These are phyloP conservation scores for Brevimyrus niger DNA, from an alignment of 2,113 vertebrate species.

Conservation along the genomic window DNA sequence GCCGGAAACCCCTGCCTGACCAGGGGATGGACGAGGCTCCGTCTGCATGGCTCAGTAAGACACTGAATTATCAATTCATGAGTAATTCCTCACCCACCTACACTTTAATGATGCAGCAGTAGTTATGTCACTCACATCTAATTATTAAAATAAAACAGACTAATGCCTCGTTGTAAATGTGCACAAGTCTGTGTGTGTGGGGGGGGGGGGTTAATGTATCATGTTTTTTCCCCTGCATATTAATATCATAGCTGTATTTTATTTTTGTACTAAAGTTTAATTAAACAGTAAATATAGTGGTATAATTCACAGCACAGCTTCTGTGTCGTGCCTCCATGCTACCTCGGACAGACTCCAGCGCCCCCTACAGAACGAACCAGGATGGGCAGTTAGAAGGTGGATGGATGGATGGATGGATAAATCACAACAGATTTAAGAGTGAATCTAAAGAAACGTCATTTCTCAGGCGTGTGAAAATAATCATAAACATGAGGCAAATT, in stretches of 20 bases:
- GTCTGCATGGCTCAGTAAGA: background rate
- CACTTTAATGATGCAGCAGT: background rate
- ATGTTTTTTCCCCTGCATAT: background rate
- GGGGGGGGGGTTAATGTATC: background rate
- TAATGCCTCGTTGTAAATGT: background rate
- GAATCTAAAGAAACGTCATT: background rate
- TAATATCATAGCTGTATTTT: background rate
- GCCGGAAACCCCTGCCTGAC: background rate
- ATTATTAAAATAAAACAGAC: conserved; percentile 5
- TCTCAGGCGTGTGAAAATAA: background rate
- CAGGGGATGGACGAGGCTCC: background rate
- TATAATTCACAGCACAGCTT: background rate
- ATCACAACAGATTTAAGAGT: background rate
- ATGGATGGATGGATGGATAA: background rate
- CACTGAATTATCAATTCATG: background rate
- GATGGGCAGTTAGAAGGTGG: background rate
- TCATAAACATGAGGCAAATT: background rate
- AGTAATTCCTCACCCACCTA: background rate
- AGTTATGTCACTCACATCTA: conserved; percentile 2
- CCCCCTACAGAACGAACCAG: background rate
- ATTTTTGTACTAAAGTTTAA: background rate
- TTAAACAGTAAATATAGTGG: background rate
- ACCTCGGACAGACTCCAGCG: background rate
- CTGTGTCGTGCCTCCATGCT: background rate
- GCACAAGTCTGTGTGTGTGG: background rate